Base-by-base conservation (phyloP, 37 sponge, comb jelly and placozoan species). In the Crambe crambe region DNA sequence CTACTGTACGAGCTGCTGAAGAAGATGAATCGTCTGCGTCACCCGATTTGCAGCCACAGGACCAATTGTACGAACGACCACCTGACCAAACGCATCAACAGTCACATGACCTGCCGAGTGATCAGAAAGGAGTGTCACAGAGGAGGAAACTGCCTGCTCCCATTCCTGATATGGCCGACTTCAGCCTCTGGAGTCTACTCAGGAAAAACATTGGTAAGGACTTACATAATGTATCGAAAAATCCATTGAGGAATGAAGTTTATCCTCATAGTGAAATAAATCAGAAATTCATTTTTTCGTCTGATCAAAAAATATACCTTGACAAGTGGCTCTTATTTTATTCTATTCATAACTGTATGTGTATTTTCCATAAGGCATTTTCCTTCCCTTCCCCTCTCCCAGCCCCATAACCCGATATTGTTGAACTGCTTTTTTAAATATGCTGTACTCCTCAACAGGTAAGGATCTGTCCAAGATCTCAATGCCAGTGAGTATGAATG, bases 401-500 rank as follows among this genome's bases (percentile, higher is more conserved):
- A n/a, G n/a, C n/a, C n/a, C n/a, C n/a, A n/a, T n/a, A n/a, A n/a
- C n/a, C n/a, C n/a, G n/a, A n/a, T n/a, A n/a, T n/a, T n/a, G n/a
- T n/a, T n/a, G n/a, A n/a, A n/a, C n/a, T n/a, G n/a, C n/a, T n/a
- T n/a, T n/a, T n/a, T n/a, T n/a, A n/a, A n/a, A n/a, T n/a, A n/a
- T n/a, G n/a, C n/a, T n/a, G n/a, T n/a, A n/a, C n/a, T n/a, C n/a
- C n/a, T n/a, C n/a, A 47, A 9, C 73, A 90, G 92, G 92, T n/a
- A 94, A 90, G 56, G 94, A 94, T 59, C 68, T 94, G 39, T 94
- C 94, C 31, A 77, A 76, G 38, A 74, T 94, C 21, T 94, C 94
- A 12, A 94, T 94, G 94, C 94, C 94, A 47, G 92, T 94, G 56
- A 68, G 86, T 4, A 70, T 94, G 58, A 94, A 94, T 59, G 94